Base-by-base conservation (phyloP, 92 coral and sea anemone species). In the Epizoanthus fatuus region DNA sequence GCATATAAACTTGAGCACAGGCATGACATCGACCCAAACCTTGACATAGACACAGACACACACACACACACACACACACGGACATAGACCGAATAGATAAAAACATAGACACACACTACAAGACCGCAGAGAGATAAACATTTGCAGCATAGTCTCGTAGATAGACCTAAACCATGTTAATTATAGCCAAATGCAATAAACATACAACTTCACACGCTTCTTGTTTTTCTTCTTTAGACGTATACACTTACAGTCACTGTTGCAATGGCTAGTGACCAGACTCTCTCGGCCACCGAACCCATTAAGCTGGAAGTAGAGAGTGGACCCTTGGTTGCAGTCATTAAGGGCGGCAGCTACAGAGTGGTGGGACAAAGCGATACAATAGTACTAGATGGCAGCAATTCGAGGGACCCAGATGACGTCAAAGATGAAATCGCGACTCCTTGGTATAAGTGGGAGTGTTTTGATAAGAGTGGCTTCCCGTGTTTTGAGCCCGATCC, bases 401-500 rank as follows among this genome's bases (percentile, higher is more conserved):
- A 11, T 8, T 81, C 94, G 13, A 42, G 11, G 11, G 97, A 93
- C 53, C 97, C 94, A 22, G 97, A 93, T 81, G 82, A 77, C 39
- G 38, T 38, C 11, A 2, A 38, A 9, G 63, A 81, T 5, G n/a
- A 86, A 7, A 63, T 58, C 12, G 86, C 64, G 12, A 67, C 84
- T 1, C 58, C 78, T 3, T 90, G 87, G 90, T 88, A 85, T 63
- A 59, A 72, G 5, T 93, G 97, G 97, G 83, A 69, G 56, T 93
- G 97, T 62, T 82, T 73, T 58, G 85, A 90, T 22, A 13, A 35
- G 0, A 32, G 47, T 13, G 86, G 71, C 10, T 5, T 39, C 29
- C 94, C 97, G 4, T 93, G 97, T 53, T 88, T 85, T 55, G 89
- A 68, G 22, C 89, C 94, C 2, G 91, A 81, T 58, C 92, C 92